Evolutionary conservation across 2,113 vertebrate species (phyloP).

Genomic region (Rhea pennata): DNA sequence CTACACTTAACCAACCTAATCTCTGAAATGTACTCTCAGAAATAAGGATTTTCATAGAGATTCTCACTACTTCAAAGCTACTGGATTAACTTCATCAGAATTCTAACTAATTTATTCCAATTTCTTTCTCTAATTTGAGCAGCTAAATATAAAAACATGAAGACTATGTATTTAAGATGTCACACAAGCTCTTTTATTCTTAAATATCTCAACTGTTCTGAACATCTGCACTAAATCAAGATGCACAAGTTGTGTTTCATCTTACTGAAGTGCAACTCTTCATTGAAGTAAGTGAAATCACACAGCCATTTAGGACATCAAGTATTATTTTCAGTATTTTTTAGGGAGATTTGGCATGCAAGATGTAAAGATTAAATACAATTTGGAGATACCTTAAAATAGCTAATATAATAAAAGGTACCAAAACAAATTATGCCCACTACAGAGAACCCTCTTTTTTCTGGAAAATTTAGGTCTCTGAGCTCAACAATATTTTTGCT

Average conservation of each 20-base stretch:
- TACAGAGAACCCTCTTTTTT: not conserved
- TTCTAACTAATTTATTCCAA: not conserved
- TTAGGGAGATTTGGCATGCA: not conserved
- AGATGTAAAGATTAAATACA: not conserved
- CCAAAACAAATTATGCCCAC: not conserved
- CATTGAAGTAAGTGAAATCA: not conserved
- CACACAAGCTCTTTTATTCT: not conserved
- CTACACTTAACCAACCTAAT: not conserved
- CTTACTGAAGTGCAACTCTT: not conserved
- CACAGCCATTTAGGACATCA: not conserved
- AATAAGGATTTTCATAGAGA: not conserved
- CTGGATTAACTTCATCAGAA: not conserved
- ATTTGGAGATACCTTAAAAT: not conserved
- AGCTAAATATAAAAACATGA: not conserved
- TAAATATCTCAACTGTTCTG: not conserved
- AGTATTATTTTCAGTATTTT: not conserved
- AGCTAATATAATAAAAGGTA: not conserved
- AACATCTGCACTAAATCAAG: not conserved
- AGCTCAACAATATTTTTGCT: not conserved
- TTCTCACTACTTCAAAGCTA: not conserved
- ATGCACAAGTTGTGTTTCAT: fast-evolving
- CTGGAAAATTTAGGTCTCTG: not conserved
- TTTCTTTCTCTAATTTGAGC: not conserved
- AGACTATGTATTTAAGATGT: not conserved
- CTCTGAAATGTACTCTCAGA: not conserved